phyloP scores from a whole-genome alignment of 2,888 invertebrate genomes.

The Drosophila neotestacea region DNA sequence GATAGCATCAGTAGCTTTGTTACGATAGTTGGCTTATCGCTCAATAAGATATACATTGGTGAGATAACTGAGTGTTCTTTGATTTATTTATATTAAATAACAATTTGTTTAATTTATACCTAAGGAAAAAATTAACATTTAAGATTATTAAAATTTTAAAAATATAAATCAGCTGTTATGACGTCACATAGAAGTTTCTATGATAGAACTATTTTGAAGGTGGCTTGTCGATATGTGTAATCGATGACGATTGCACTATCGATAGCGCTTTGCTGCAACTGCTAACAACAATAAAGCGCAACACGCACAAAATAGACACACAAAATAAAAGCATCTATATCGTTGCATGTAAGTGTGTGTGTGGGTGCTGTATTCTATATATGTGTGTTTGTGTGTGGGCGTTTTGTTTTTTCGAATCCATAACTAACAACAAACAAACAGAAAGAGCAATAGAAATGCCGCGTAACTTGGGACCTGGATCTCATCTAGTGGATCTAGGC shows the following conservation, averaged over 20 bases:
- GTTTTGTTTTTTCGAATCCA: slow-evolving; percentile 44
- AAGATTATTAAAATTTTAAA: too few species aligned
- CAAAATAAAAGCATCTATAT: slow-evolving; percentile 27
- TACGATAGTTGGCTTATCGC: background rate
- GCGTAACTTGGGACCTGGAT: slow-evolving; percentile 41
- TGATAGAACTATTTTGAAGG: background rate
- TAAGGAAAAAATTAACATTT: background rate
- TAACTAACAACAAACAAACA: slow-evolving; percentile 34
- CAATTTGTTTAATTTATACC: too few species aligned
- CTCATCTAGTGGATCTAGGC: slow-evolving; percentile 78
- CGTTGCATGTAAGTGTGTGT: slow-evolving; percentile 11
- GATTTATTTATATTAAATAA: too few species aligned
- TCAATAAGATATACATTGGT: background rate
- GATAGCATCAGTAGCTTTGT: background rate
- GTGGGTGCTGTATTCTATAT: too few species aligned
- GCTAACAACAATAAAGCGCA: slow-evolving; percentile 45
- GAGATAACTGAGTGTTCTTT: too few species aligned
- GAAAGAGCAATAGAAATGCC: slow-evolving; percentile 33
- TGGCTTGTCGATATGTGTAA: slow-evolving; percentile 26
- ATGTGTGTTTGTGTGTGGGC: slow-evolving; percentile 21
- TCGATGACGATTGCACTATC: slow-evolving; percentile 20
- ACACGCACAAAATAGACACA: slow-evolving; percentile 55
- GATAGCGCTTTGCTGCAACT: slow-evolving; percentile 21
- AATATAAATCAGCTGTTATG: too few species aligned
- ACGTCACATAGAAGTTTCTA: background rate